Evolutionary conservation across 2,797 vertebrate species (phyloP).

Genomic region (Chanos chanos): DNA sequence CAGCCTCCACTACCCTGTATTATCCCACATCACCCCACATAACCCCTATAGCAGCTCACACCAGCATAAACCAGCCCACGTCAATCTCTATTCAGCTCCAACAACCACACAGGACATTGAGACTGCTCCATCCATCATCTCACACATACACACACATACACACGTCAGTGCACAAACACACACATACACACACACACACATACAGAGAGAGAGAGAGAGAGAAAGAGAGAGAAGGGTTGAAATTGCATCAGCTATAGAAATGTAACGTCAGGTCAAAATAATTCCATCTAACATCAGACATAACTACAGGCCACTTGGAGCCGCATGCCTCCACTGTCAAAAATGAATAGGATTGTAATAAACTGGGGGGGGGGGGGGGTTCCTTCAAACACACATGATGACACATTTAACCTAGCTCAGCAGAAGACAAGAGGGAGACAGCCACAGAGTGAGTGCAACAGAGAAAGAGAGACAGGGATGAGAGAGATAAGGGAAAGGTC

Average conservation of each 20-base stretch:
- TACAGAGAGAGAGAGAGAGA: background rate
- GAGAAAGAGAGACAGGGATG: background rate
- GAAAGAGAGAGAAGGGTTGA: background rate
- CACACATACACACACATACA: background rate
- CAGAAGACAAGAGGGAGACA: too few species aligned
- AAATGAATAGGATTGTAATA: too few species aligned
- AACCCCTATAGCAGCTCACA: background rate
- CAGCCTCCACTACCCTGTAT: too few species aligned
- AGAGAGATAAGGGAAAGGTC: slow-evolving; percentile 16
- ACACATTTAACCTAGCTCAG: background rate
- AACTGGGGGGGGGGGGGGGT: too few species aligned
- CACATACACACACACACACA: background rate
- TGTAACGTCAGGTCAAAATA: too few species aligned
- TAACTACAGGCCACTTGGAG: too few species aligned
- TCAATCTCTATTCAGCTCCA: slow-evolving; percentile 1
- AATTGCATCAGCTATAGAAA: too few species aligned
- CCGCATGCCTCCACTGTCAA: too few species aligned
- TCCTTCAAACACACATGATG: too few species aligned
- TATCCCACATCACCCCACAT: too few species aligned
- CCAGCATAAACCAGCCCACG: slow-evolving; percentile 3
- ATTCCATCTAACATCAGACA: too few species aligned
- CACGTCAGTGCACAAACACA: background rate
- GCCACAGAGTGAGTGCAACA: background rate
- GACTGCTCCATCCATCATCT: slow-evolving; percentile 5
- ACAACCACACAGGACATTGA: too few species aligned